phyloP scores from a whole-genome alignment of 2,888 invertebrate genomes.

The Oegoconia quadripuncta region DNA sequence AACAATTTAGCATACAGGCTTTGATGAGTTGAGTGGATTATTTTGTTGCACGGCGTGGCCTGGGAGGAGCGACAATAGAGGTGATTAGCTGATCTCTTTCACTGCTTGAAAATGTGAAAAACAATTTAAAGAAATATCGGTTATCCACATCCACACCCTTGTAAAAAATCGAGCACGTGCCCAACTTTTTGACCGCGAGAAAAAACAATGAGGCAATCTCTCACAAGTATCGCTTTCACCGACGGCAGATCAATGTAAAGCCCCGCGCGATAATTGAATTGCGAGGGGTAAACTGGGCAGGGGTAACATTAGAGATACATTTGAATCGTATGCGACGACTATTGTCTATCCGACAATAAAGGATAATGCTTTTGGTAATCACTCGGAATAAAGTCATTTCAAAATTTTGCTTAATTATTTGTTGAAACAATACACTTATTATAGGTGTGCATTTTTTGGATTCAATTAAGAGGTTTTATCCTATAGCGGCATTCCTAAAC shows the following conservation, averaged over 20 bases:
- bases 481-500: too few relatives aligned
- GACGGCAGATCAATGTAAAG: constrained; percentile 61
- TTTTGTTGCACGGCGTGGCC: too few relatives aligned
- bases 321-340: constrained; percentile 63
- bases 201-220: constrained; percentile 79
- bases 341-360: constrained; percentile 32
- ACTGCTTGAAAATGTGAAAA: too few relatives aligned
- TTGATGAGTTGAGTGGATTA: too few relatives aligned
- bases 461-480: too few relatives aligned
- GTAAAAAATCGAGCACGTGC: constrained; percentile 52
- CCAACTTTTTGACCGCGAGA: constrained; percentile 74
- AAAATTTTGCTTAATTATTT: constrained; percentile 9
- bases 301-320: constrained; percentile 63
- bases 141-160: too few relatives aligned
- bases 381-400: constrained; percentile 6
- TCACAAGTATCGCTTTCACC: constrained; percentile 79
- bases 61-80: too few relatives aligned
- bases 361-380: constrained; percentile 16
- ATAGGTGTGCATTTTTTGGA: too few relatives aligned
- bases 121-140: too few relatives aligned
- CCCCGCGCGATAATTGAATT: constrained; percentile 73
- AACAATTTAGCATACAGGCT: too few relatives aligned
- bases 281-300: constrained; percentile 49
- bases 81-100: too few relatives aligned
- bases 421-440: too few relatives aligned